Percentiles rank a stretch among this genome's conserved stretches.
Evolutionary conservation across 2,113 vertebrate genomes (phyloP).

Genomic region (Sylvilagus bachmani): DNA sequence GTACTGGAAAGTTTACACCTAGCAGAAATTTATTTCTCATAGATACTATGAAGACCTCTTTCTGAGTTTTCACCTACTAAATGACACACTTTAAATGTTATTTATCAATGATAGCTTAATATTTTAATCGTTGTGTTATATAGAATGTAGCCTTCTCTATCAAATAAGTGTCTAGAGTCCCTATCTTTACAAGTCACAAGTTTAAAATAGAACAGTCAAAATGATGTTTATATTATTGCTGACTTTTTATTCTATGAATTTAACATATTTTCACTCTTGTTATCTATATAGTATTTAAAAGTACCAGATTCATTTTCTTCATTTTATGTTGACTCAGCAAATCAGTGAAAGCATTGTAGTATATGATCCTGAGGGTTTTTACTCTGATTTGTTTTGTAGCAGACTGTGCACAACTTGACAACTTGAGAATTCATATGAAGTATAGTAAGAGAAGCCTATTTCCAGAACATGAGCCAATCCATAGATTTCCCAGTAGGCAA

Average conservation of each 20-base stretch:
- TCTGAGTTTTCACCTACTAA: not conserved
- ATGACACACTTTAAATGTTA: not conserved
- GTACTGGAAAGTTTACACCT: not conserved
- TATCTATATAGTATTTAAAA: not conserved
- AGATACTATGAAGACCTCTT: not conserved
- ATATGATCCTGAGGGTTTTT: not conserved
- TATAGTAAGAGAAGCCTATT: not conserved
- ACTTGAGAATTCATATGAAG: not conserved
- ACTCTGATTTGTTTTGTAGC: not conserved
- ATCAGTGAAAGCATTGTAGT: not conserved
- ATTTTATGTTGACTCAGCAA: not conserved
- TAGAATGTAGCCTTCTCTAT: not conserved
- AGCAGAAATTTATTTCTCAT: not conserved
- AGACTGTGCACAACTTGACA: not conserved
- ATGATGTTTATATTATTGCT: not conserved
- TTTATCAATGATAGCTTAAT: not conserved
- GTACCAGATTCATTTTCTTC: not conserved
- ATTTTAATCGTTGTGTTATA: not conserved
- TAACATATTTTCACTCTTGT: not conserved
- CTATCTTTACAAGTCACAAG: not conserved
- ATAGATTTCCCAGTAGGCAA: not conserved
- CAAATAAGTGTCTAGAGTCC: not conserved
- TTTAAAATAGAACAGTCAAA: not conserved
- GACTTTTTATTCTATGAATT: not conserved
- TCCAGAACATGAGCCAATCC: conserved; percentile 12